Conservation (phyloP, 64 coral and sea anemone species). For the Montipora sp. region DNA sequence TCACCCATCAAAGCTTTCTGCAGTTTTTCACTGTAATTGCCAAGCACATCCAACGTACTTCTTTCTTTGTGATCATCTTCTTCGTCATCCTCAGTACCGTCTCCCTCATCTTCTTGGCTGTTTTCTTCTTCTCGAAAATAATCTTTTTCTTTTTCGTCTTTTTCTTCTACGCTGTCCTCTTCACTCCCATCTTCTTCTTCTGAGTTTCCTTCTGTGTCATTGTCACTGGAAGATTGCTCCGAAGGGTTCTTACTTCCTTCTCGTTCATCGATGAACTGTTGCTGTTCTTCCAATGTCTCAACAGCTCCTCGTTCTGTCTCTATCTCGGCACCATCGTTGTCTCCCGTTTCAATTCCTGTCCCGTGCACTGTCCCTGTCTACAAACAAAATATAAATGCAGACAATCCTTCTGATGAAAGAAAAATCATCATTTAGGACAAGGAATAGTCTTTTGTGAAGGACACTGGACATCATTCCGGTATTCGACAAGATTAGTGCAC, state of each 20-base stretch:
- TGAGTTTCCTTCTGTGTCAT: neutral
- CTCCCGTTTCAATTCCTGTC: no score
- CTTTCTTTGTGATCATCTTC: neutral
- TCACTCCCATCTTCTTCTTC: neutral
- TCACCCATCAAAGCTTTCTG: conserved; percentile 68
- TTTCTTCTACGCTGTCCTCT: neutral
- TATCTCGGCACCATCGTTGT: neutral
- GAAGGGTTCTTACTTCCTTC: neutral
- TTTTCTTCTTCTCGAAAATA: neutral
- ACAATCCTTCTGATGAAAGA: neutral
- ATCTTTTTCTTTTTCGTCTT: neutral
- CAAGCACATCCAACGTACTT: neutral
- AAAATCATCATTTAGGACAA: neutral
- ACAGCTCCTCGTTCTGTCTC: neutral
- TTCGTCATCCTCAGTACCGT: neutral
- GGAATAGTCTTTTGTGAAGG: neutral
- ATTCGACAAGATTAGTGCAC: no score
- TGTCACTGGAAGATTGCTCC: neutral
- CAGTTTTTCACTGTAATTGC: conserved; percentile 11
- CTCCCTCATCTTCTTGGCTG: neutral
- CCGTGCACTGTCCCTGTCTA: neutral
- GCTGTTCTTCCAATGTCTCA: neutral
- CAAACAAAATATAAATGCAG: neutral
- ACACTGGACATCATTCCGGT: no score
- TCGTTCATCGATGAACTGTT: neutral